Evolutionary conservation across 1,140 invertebrate genomes (phyloP), one percentile per base, ranked within the genome.

Genomic region (Oscheius sp.): DNA sequence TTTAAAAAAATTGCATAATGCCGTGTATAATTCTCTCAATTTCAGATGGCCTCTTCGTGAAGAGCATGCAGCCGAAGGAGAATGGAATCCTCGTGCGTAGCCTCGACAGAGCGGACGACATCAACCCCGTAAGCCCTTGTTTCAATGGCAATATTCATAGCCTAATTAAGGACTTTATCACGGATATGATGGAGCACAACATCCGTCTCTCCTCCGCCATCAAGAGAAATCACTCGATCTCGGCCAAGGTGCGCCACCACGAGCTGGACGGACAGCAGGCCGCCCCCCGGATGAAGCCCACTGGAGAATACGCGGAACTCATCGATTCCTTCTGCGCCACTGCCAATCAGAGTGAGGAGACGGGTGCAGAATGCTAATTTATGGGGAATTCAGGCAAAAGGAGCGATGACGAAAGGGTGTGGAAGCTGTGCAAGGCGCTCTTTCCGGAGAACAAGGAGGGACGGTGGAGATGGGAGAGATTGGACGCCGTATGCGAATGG

Each of bases 101-200:
- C 36, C 67, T 1, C 35, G 35, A 3, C 7, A n/a, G 3, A 15
- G n/a, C 15, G 32, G 52, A 55, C 49, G 35, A 28, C 45, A 68
- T 55, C 23, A 23, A 1, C 36, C 67, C n/a, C n/a, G n/a, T n/a
- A n/a, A n/a, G n/a, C 1, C 36, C 49, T 15, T 65, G 62, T n/a
- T n/a, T n/a, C n/a, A n/a, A n/a, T n/a, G n/a, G n/a, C n/a, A n/a
- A n/a, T n/a, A n/a, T n/a, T n/a, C n/a, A n/a, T n/a, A n/a, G n/a
- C n/a, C n/a, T n/a, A n/a, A n/a, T n/a, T n/a, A n/a, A 55, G 23
- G 49, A 55, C 23, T 55, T 20, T 26, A 26, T 55, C 7, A 7
- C 23, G 23, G 49, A 55, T 23, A 55, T 55, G 49, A 15, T 55
- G 49, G 49, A 55, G 49, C 49, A 55, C 49, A 55, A 55, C 23